Evolutionary conservation across 1,140 invertebrate genomes (phyloP), one percentile per base, ranked within the genome.

Genomic region (Globodera ellingtonae): DNA sequence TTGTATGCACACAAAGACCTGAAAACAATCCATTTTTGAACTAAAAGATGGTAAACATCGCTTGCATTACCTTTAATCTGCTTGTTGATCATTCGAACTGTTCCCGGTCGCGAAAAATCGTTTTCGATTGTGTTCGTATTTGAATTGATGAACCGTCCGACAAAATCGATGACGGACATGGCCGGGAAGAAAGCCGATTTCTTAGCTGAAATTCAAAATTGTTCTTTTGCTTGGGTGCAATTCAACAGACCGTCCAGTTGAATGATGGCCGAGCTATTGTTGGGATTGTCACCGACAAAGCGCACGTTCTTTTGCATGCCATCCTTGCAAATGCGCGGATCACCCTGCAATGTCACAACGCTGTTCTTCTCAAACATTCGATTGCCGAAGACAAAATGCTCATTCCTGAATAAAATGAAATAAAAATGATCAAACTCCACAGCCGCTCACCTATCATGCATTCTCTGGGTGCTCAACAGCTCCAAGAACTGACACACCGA

Each of bases 21-120:
- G 44, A 59, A 75, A 24, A 75, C 8, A 48, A 79, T 69, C 71
- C 62, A 65, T 70, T 24, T 75, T 50, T 72, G 72, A 72, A 35
- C 50, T 74, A 9, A 48, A 21, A 5, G n/a, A 47, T 35, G 48
- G 21, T 8, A 21, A 67, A 13, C 3, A 21, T 67, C 0, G 18
- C 18, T 65, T 69, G 21, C 71, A 35, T 8, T 15, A 67, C 66
- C 66, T 6, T 67, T 67, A 21, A 67, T 7, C 4, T 67, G 66
- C 35, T 67, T 67, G 66, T 13, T 67, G n/a, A 67, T 15, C 6
- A 8, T 67, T 44, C 66, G n/a, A 67, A 67, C 3, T 6, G 66
- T 18, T 44, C 7, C 66, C 8, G 47, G n/a, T 15, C 18, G 8
- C 0, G n/a, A 7, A 67, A 67, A 67, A 5, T 67, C 66, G n/a